Percentiles rank a stretch among this genome's conserved stretches.
Conservation (phyloP, 2,113 vertebrate species). For the Emberiza fucata region DNA sequence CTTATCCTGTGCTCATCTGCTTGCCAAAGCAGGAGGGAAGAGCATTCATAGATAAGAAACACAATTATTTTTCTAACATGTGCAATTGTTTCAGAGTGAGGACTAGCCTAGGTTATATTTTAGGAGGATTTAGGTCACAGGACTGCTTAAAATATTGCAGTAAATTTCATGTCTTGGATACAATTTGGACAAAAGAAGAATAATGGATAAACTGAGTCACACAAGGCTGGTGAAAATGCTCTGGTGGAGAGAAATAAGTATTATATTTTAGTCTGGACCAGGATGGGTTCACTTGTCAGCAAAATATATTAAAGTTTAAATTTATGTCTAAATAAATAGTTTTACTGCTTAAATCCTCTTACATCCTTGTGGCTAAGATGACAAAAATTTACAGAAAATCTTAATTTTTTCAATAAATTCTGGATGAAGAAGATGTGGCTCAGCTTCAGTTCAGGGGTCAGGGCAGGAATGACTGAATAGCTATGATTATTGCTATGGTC, state of each 20-base stretch:
- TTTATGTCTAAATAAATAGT: background rate
- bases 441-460: background rate
- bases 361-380: background rate
- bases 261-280: background rate
- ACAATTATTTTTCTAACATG: background rate
- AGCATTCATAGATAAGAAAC: background rate
- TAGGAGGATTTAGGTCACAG: background rate
- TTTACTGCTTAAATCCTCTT: background rate
- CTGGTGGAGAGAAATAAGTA: background rate
- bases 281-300: background rate
- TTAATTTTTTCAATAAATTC: background rate
- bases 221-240: background rate
- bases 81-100: background rate
- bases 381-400: background rate
- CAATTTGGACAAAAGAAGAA: background rate
- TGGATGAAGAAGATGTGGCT: background rate
- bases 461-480: background rate
- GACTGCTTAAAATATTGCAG: background rate
- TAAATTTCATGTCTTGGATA: background rate
- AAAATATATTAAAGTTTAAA: background rate
- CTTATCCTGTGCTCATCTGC: accelerated
- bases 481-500: background rate
- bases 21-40: background rate
- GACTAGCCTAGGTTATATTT: background rate
- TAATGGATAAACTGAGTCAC: background rate